A percentile compares a stretch with the other conserved stretches of the same genome.
Conservation (phyloP, 2,888 invertebrate species). For the Malthinus seriepunctatus region DNA sequence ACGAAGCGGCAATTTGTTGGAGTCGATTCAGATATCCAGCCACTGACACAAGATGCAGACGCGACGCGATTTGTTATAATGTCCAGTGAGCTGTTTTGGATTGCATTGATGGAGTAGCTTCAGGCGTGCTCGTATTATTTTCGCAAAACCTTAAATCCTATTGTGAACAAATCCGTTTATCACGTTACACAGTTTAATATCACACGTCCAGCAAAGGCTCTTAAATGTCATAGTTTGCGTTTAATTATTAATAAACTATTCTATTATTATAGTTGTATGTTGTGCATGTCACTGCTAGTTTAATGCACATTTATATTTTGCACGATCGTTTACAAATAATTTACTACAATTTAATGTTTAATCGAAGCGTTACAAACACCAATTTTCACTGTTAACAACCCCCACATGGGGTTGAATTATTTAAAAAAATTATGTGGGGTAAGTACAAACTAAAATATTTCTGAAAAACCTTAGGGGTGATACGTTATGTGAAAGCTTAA, state of each 20-base stretch:
- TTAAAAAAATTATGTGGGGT: too few relatives aligned
- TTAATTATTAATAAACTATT: slow-evolving; percentile 14
- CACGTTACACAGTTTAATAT: slow-evolving; percentile 15
- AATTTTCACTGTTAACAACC: background rate
- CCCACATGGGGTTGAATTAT: too few relatives aligned
- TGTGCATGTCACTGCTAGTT: slow-evolving; percentile 21
- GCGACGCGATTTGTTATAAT: slow-evolving; percentile 24
- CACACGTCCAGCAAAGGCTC: slow-evolving; percentile 11
- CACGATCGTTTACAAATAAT: background rate
- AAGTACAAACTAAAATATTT: too few relatives aligned
- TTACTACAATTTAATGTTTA: slow-evolving; percentile 6
- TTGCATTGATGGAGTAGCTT: slow-evolving; percentile 23
- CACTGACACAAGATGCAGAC: slow-evolving; percentile 25
- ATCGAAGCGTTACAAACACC: slow-evolving; percentile 22
- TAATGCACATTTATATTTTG: slow-evolving; percentile 18
- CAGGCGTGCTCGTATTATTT: slow-evolving; percentile 16
- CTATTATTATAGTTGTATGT: slow-evolving; percentile 7
- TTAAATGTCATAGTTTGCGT: slow-evolving; percentile 13
- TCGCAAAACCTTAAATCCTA: slow-evolving; percentile 10
- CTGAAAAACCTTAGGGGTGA: too few relatives aligned
- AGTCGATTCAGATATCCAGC: slow-evolving; percentile 23
- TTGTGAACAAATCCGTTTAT: slow-evolving; percentile 17
- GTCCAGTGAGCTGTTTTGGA: slow-evolving; percentile 23
- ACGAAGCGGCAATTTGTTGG: slow-evolving; percentile 26
- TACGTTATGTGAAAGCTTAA: too few relatives aligned